Evolutionary conservation across 92 coral and sea anemone species (phyloP).

Genomic region (Diadumene lineata): DNA sequence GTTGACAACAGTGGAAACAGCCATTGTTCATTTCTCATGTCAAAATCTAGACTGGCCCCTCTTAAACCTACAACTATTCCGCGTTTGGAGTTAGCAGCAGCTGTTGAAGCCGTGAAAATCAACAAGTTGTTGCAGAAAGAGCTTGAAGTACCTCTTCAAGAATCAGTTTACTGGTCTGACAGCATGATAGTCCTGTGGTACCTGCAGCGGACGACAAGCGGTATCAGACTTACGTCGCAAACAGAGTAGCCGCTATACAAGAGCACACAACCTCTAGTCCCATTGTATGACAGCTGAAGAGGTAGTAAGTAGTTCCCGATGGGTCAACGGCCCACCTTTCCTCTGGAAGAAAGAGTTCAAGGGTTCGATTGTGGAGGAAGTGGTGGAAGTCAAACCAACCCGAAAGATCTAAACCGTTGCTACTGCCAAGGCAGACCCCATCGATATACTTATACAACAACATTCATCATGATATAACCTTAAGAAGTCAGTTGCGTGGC

Average conservation of each 20-base stretch:
- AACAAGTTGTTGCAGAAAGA: constrained; percentile 39
- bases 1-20: constrained; percentile 21
- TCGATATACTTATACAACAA: constrained; percentile 39
- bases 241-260: constrained; percentile 33
- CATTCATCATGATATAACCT: constrained; percentile 38
- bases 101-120: constrained; percentile 50
- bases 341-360: constrained; percentile 39
- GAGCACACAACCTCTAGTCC: constrained; percentile 42
- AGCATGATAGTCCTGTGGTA: constrained; percentile 47
- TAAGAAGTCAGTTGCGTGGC: constrained; percentile 52
- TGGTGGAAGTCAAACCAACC: constrained; percentile 22
- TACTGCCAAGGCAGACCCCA: constrained; percentile 33
- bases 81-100: constrained; percentile 45
- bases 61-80: constrained; percentile 44
- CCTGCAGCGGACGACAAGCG: constrained; percentile 42
- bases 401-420: constrained; percentile 19
- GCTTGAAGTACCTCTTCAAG: constrained; percentile 40
- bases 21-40: constrained; percentile 47
- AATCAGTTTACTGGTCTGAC: constrained; percentile 52
- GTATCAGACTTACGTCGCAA: constrained; percentile 16
- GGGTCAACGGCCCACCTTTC: constrained; percentile 44
- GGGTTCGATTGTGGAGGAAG: constrained; percentile 37
- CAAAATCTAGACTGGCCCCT: constrained; percentile 45
- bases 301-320: constrained; percentile 21
- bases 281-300: constrained; percentile 45